Conservation (phyloP, 2,797 vertebrate species). For the Selene dorsalis region DNA sequence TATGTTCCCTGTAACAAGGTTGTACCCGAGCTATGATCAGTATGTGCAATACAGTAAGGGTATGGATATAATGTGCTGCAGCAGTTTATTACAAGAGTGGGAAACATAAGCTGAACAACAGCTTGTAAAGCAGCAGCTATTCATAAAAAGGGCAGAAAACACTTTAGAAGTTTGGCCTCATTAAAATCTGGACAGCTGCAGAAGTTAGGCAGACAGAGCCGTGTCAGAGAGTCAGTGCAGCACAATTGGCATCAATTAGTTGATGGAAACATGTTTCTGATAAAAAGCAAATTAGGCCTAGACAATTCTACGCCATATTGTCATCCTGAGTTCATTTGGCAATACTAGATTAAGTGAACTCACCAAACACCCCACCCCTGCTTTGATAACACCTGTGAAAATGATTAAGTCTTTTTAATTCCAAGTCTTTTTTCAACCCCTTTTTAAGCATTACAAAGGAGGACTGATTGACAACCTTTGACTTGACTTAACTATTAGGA, state of each 20-base stretch:
- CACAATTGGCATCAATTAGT: slow-evolving; percentile 63
- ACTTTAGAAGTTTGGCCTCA: slow-evolving; percentile 57
- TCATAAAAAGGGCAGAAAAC: slow-evolving; percentile 48
- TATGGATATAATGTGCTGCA: slow-evolving; percentile 16
- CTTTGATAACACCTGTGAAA: slow-evolving; percentile 67
- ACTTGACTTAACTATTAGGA: slow-evolving; percentile 45
- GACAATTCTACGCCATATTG: slow-evolving; percentile 51
- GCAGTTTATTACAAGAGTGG: slow-evolving; percentile 8
- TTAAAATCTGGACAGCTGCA: slow-evolving; percentile 60
- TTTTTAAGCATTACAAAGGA: slow-evolving; percentile 40
- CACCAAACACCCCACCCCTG: slow-evolving; percentile 43
- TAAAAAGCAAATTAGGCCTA: slow-evolving; percentile 50
- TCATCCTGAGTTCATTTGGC: slow-evolving; percentile 64
- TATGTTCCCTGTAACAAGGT: slow-evolving; percentile 6
- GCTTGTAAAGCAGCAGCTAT: slow-evolving; percentile 61
- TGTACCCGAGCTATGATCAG: slow-evolving; percentile 29
- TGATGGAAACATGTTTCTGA: slow-evolving; percentile 57
- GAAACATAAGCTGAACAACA: slow-evolving; percentile 36
- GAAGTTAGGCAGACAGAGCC: slow-evolving; percentile 54
- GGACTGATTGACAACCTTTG: slow-evolving; percentile 47
- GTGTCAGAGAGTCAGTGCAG: slow-evolving; percentile 30
- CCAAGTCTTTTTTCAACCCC: slow-evolving; percentile 39
- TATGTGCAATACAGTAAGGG: background rate
- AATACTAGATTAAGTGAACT: slow-evolving; percentile 42
- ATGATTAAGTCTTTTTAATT: slow-evolving; percentile 56